Evolutionary conservation across 2,113 vertebrate genomes (phyloP).

Genomic region (Odontophorus gujanensis): DNA sequence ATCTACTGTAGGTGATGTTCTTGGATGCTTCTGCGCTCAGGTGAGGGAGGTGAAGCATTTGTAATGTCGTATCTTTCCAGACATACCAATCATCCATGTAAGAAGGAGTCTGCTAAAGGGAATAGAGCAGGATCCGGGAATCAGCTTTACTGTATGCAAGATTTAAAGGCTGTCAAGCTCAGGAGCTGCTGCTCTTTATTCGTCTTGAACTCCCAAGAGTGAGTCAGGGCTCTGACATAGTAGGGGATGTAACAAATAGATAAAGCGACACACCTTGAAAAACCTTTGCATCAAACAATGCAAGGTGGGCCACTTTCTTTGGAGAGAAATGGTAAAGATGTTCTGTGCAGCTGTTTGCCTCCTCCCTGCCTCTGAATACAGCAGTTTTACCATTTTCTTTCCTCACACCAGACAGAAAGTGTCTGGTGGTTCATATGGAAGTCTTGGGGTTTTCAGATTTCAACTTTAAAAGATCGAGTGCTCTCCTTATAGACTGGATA

Average conservation of each 20-base stretch:
- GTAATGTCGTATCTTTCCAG: conserved; percentile 4
- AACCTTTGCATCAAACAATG: not conserved
- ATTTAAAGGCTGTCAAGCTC: not conserved
- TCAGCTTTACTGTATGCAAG: not conserved
- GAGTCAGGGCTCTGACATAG: not conserved
- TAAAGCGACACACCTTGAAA: not conserved
- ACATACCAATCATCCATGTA: conserved; percentile 14
- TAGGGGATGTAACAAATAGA: not conserved
- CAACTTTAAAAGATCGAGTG: not conserved
- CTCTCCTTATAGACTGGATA: not conserved
- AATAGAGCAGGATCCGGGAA: not conserved
- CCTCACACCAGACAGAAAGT: not conserved
- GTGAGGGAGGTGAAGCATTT: not conserved
- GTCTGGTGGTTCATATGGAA: not conserved
- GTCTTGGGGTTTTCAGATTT: not conserved
- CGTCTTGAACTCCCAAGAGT: not conserved
- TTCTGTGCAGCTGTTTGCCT: not conserved
- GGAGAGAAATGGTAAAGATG: conserved; percentile 5
- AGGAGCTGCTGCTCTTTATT: not conserved
- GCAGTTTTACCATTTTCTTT: not conserved
- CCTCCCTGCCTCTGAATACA: not conserved
- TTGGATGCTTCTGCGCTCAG: conserved; percentile 9
- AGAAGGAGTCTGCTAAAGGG: not conserved
- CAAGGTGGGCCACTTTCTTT: not conserved
- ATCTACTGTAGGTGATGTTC: conserved; percentile 8